Conservation (phyloP, 2,797 vertebrate species). For the Myotis findleyi region DNA sequence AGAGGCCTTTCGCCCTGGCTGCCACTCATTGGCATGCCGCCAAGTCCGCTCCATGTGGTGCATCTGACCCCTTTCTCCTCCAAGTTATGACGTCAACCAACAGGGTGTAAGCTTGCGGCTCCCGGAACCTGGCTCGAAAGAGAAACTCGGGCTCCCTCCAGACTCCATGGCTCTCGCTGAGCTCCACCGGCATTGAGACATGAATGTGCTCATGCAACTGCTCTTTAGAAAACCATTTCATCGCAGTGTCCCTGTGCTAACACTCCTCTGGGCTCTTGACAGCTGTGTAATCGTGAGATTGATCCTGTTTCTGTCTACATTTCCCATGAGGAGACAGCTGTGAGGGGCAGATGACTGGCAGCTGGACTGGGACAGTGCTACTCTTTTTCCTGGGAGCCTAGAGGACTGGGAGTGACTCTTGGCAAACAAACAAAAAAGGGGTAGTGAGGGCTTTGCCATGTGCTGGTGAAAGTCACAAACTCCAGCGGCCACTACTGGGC, state of each 20-base stretch:
- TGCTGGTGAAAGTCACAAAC: neutral
- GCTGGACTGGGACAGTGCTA: too few species aligned
- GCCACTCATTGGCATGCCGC: neutral
- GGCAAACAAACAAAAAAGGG: neutral
- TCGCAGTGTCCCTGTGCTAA: neutral
- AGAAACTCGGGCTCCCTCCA: neutral
- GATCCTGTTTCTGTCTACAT: neutral
- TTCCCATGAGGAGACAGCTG: neutral
- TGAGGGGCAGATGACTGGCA: neutral
- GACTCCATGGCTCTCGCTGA: neutral
- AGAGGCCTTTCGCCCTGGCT: neutral
- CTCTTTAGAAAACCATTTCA: neutral
- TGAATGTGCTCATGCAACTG: neutral
- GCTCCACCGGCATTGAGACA: neutral
- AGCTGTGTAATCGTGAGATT: neutral
- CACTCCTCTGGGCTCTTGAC: neutral
- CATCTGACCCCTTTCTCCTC: neutral
- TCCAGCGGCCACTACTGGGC: accelerated
- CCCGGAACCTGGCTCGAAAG: neutral
- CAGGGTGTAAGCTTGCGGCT: neutral
- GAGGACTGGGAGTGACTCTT: neutral
- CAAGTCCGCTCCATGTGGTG: neutral
- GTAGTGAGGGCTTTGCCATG: neutral
- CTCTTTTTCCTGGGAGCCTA: neutral
- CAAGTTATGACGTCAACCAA: neutral